These are phyloP conservation scores for Mamestra brassicae DNA, from an alignment of 2,888 invertebrate genomes.

Conservation along the genomic window DNA sequence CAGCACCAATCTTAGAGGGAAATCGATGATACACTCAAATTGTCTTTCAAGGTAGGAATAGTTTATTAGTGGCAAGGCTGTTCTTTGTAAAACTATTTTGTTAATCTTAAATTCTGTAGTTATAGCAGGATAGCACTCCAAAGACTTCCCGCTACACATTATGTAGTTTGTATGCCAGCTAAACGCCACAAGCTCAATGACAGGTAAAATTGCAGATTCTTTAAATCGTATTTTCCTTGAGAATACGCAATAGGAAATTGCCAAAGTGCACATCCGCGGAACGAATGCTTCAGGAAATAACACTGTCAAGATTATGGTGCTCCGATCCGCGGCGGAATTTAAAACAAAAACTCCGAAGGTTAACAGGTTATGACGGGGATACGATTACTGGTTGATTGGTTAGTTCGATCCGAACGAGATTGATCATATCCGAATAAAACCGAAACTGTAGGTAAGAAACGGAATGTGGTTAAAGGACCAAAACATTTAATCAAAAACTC, in stretches of 20 bases:
- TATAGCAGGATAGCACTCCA: background rate
- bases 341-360: conserved; percentile 29
- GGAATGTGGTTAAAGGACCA: background rate
- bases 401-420: background rate
- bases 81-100: background rate
- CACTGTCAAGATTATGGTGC: conserved; percentile 35
- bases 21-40: background rate
- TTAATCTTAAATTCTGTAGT: background rate
- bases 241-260: conserved; percentile 28
- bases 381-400: background rate
- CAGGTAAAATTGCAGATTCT: background rate
- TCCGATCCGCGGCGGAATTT: conserved; percentile 9
- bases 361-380: conserved; percentile 24
- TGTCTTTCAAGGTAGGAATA: background rate
- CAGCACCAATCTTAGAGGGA: background rate
- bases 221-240: conserved; percentile 36
- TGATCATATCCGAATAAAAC: background rate
- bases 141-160: background rate
- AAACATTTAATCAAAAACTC: too few species aligned
- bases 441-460: background rate
- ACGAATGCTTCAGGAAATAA: conserved; percentile 45
- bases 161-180: background rate
- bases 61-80: background rate
- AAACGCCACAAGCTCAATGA: background rate
- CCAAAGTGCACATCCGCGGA: conserved; percentile 25